Percentiles rank a stretch among this genome's conserved stretches.
Evolutionary conservation across 2,888 invertebrate genomes (phyloP).

Genomic region (Odontocolon sp.): DNA sequence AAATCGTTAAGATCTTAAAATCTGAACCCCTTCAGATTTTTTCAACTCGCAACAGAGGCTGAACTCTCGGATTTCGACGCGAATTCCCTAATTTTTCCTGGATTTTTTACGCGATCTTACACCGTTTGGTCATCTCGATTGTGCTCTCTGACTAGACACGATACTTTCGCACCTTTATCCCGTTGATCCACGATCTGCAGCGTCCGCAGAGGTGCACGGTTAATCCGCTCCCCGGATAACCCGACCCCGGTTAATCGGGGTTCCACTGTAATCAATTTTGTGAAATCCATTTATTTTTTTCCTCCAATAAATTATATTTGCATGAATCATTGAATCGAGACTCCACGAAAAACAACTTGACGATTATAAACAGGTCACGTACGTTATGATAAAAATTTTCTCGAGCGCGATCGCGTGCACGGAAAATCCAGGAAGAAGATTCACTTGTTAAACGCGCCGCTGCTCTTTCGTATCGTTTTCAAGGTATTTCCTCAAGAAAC

Average conservation of each 20-base stretch:
- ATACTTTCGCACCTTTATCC: too few relatives aligned
- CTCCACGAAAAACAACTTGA: conserved; percentile 1
- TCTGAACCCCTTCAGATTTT: too few relatives aligned
- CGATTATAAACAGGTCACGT: conserved; percentile 13
- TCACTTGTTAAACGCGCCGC: conserved; percentile 26
- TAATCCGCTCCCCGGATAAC: too few relatives aligned
- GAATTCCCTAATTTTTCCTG: too few relatives aligned
- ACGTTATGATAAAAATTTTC: conserved; percentile 20
- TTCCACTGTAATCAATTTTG: conserved; percentile 1
- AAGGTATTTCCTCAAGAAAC: conserved; percentile 23
- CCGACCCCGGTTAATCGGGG: too few relatives aligned
- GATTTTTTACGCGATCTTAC: too few relatives aligned
- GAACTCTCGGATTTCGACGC: too few relatives aligned
- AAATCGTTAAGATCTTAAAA: too few relatives aligned
- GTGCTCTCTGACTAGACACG: too few relatives aligned
- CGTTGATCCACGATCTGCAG: neutral
- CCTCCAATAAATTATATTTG: neutral
- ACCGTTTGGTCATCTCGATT: too few relatives aligned
- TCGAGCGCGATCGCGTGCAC: neutral
- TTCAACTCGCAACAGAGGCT: too few relatives aligned
- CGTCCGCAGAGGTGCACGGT: too few relatives aligned
- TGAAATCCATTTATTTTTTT: neutral
- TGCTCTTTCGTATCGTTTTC: neutral
- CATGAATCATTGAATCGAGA: conserved; percentile 11
- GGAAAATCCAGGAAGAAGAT: conserved; percentile 42